phyloP scores from a whole-genome alignment of 1,140 invertebrate genomes.

The Bombus sylvicola region DNA sequence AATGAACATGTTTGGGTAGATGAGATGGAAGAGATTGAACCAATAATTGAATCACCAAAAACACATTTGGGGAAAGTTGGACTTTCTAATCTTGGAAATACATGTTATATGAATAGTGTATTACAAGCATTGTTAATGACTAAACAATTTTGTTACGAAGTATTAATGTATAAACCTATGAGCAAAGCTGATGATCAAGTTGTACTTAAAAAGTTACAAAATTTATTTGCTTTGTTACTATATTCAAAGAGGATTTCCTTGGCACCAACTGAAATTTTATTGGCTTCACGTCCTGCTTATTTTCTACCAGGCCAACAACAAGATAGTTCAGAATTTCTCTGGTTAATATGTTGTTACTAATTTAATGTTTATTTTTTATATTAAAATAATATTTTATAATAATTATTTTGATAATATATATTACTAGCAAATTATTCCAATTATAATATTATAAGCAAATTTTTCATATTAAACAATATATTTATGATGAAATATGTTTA shows the following conservation, averaged over 20 bases:
- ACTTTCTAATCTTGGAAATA: slow-evolving; percentile 92
- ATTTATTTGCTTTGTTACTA: slow-evolving; percentile 89
- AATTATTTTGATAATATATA: not conserved
- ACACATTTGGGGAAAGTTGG: slow-evolving; percentile 86
- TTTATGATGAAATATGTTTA: not conserved
- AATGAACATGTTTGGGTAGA: slow-evolving; percentile 67
- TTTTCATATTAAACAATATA: too few relatives aligned
- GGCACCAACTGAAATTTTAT: slow-evolving; percentile 88
- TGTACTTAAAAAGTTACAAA: slow-evolving; percentile 87
- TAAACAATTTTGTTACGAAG: slow-evolving; percentile 86
- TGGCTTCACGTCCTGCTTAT: slow-evolving; percentile 87
- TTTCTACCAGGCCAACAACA: slow-evolving; percentile 91
- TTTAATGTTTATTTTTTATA: slow-evolving; percentile 35
- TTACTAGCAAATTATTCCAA: too few relatives aligned
- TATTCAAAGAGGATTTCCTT: slow-evolving; percentile 86
- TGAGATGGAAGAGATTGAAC: slow-evolving; percentile 62
- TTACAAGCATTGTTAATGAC: slow-evolving; percentile 92
- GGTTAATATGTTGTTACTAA: slow-evolving; percentile 80
- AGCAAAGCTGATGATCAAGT: slow-evolving; percentile 76
- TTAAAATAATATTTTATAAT: slow-evolving; percentile 13
- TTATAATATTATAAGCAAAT: too few relatives aligned
- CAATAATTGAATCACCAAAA: slow-evolving; percentile 55
- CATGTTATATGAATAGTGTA: slow-evolving; percentile 94
- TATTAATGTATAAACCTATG: slow-evolving; percentile 72
- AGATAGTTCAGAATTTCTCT: slow-evolving; percentile 94